phyloP scores from a whole-genome alignment of 1,140 invertebrate species.

The Atopsyche davidsoni region DNA sequence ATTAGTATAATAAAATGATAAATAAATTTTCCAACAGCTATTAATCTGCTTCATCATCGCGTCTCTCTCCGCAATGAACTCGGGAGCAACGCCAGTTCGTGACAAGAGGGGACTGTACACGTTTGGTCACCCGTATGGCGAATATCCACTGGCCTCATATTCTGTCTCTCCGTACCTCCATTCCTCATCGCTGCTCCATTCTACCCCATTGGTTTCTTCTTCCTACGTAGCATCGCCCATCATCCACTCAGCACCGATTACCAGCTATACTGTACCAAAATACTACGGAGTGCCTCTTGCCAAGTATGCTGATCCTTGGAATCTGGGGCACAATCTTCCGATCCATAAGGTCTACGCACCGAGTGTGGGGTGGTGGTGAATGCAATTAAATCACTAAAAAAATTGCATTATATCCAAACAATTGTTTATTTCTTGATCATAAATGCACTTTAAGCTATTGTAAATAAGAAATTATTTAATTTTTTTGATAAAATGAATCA shows the following conservation, averaged over 20 bases:
- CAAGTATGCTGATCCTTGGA: constrained; percentile 8
- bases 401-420: too few species aligned
- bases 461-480: too few species aligned
- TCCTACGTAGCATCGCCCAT: not conserved
- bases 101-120: constrained; percentile 12
- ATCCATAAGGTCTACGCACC: too few species aligned
- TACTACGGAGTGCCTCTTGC: constrained; percentile 11
- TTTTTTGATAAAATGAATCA: too few species aligned
- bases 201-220: not conserved
- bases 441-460: too few species aligned
- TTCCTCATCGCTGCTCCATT: not conserved
- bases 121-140: constrained; percentile 2
- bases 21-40: constrained; percentile 1
- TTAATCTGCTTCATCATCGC: constrained; percentile 2
- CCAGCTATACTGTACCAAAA: constrained; percentile 12
- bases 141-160: constrained; percentile 1
- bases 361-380: too few species aligned
- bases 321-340: too few species aligned
- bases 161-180: constrained; percentile 1
- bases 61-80: not conserved
- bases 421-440: too few species aligned
- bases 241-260: constrained; percentile 2
- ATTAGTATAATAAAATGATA: not conserved
- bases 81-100: not conserved
- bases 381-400: too few species aligned